A percentile compares a stretch with the other conserved stretches of the same genome.
These are phyloP conservation scores for Drosophila atroscutellata DNA, from an alignment of 2,888 invertebrate genomes.

Conservation along the genomic window DNA sequence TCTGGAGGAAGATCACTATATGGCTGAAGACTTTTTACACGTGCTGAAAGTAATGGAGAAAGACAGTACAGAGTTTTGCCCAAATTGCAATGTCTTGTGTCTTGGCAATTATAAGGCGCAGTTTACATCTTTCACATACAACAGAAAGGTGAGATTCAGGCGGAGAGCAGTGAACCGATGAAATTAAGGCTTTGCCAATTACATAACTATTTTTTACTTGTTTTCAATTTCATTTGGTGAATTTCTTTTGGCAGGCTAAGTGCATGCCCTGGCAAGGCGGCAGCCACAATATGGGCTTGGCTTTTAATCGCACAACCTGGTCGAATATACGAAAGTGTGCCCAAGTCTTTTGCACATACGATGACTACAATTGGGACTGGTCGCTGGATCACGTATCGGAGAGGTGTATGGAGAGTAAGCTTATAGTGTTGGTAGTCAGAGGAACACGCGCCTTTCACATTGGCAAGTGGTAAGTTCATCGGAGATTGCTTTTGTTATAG, in stretches of 20 bases:
- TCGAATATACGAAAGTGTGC: constrained; percentile 91
- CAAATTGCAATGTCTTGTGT: constrained; percentile 95
- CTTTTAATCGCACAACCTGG: constrained; percentile 96
- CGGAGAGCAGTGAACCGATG: background rate
- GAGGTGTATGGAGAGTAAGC: constrained; percentile 90
- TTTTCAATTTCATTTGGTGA: background rate
- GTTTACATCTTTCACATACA: constrained; percentile 90
- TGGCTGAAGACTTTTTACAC: constrained; percentile 97
- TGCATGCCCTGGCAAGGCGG: constrained; percentile 97
- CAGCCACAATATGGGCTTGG: constrained; percentile 99
- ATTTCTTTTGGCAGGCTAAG: constrained; percentile 89
- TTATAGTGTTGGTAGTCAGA: constrained; percentile 95
- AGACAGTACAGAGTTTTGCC: constrained; percentile 91
- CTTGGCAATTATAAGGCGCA: constrained; percentile 97
- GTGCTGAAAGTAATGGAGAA: constrained; percentile 92
- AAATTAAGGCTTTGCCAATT: background rate
- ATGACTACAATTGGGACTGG: constrained; percentile 99
- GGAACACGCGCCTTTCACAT: constrained; percentile 99
- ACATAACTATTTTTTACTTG: background rate
- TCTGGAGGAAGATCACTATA: constrained; percentile 98
- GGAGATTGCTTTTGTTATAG: background rate
- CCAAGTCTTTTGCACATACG: constrained; percentile 96
- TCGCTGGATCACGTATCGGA: constrained; percentile 96
- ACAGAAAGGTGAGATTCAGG: constrained; percentile 87
- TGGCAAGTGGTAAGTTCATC: constrained; percentile 94